A percentile compares a stretch with the other conserved stretches of the same genome.
Evolutionary conservation across 2,113 vertebrate species (phyloP).

Genomic region (Rhynchomys soricoides): DNA sequence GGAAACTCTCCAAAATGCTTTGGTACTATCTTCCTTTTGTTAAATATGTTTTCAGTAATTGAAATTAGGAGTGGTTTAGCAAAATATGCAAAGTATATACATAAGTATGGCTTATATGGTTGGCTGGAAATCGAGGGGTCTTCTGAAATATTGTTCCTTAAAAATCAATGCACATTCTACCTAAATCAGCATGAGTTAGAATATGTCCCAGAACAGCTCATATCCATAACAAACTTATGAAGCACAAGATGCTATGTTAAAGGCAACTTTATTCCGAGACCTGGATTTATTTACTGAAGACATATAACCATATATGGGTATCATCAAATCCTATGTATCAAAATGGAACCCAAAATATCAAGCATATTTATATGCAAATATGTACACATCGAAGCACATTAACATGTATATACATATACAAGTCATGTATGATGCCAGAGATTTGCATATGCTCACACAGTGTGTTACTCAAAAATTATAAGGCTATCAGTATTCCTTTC

Average conservation of each 20-base stretch:
- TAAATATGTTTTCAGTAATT: not conserved
- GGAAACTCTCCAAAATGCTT: not conserved
- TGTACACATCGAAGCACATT: not conserved
- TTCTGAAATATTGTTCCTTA: not conserved
- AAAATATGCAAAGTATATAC: not conserved
- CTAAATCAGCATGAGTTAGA: not conserved
- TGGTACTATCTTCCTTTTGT: not conserved
- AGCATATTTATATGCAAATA: not conserved
- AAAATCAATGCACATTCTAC: not conserved
- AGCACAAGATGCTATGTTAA: not conserved
- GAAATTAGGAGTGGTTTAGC: not conserved
- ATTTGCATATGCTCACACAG: not conserved
- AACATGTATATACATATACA: not conserved
- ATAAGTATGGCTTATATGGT: not conserved
- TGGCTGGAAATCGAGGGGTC: not conserved
- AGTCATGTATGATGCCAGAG: not conserved
- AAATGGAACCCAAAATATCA: not conserved
- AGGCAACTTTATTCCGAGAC: not conserved
- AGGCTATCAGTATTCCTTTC: too few species aligned
- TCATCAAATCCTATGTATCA: not conserved
- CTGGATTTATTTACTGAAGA: conserved; percentile 10
- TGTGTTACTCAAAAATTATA: not conserved
- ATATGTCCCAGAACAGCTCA: not conserved
- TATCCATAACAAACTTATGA: conserved; percentile 35
- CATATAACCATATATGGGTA: not conserved